phyloP scores from a whole-genome alignment of 2,888 invertebrate species.

The Trissonchulus sp. region DNA sequence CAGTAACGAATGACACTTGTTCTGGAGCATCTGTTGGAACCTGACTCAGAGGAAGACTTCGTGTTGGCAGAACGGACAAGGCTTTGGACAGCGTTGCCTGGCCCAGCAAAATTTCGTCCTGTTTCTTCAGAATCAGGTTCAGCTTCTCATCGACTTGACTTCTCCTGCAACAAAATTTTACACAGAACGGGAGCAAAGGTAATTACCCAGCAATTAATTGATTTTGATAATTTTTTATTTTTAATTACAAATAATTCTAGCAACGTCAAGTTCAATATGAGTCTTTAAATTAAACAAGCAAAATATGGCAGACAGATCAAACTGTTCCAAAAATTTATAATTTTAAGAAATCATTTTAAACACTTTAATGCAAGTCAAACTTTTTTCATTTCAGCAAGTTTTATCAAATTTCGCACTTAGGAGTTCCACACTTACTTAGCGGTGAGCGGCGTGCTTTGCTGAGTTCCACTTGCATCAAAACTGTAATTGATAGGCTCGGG shows the following conservation, averaged over 20 bases:
- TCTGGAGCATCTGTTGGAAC: background rate
- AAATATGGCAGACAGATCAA: too few species aligned
- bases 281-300: background rate
- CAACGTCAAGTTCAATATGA: too few species aligned
- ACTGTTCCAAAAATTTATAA: background rate
- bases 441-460: background rate
- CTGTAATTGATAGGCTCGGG: background rate
- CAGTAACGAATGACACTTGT: background rate
- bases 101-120: constrained; percentile 4
- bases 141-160: background rate
- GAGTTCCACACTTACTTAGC: background rate
- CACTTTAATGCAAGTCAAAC: too few species aligned
- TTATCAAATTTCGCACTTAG: background rate
- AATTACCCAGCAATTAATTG: background rate
- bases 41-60: background rate
- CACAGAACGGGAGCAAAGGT: background rate
- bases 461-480: background rate
- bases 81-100: background rate
- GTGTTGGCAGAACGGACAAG: background rate
- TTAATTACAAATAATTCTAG: too few species aligned
- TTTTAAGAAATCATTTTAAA: too few species aligned
- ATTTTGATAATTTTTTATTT: too few species aligned
- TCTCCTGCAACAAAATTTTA: constrained; percentile 8
- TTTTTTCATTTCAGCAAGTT: background rate
- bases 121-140: constrained; percentile 4